phyloP scores from a whole-genome alignment of 2,113 vertebrate genomes.

The Python bivittatus region DNA sequence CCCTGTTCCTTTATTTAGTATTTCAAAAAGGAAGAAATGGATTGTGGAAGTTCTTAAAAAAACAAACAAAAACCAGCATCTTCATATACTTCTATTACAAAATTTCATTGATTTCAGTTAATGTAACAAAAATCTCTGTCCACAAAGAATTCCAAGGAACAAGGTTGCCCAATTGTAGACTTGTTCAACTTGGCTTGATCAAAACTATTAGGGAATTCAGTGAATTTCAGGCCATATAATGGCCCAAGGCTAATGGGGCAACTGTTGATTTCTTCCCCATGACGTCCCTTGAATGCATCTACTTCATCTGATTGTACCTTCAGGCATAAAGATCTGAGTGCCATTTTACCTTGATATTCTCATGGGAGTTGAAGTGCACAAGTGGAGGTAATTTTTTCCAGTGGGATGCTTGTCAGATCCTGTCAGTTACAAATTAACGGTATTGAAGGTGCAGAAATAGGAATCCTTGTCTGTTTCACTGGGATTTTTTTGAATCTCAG shows the following conservation, averaged over 20 bases:
- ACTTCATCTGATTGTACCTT: constrained; percentile 48
- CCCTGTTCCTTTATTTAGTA: background rate
- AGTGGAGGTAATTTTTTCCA: constrained; percentile 59
- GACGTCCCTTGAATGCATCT: constrained; percentile 34
- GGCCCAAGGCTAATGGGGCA: background rate
- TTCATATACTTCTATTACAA: background rate
- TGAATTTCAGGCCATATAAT: background rate
- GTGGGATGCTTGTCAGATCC: constrained; percentile 65
- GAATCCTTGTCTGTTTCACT: constrained; percentile 57
- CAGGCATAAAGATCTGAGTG: constrained; percentile 38
- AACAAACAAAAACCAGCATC: background rate
- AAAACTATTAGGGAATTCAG: background rate
- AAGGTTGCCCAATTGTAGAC: background rate
- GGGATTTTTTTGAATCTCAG: constrained; percentile 39
- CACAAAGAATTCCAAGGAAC: constrained; percentile 3
- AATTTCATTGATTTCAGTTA: background rate
- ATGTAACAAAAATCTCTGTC: background rate
- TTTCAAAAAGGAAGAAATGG: constrained; percentile 22
- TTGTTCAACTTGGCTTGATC: constrained; percentile 10
- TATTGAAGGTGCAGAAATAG: constrained; percentile 66
- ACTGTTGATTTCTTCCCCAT: background rate
- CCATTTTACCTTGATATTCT: constrained; percentile 41
- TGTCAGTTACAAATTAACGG: constrained; percentile 66
- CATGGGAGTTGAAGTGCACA: constrained; percentile 52
- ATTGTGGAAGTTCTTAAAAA: background rate